A percentile compares a stretch with the other conserved stretches of the same genome.
These are phyloP conservation scores for Gymnosoma rotundatum DNA, from an alignment of 2,888 invertebrate species.

Conservation along the genomic window DNA sequence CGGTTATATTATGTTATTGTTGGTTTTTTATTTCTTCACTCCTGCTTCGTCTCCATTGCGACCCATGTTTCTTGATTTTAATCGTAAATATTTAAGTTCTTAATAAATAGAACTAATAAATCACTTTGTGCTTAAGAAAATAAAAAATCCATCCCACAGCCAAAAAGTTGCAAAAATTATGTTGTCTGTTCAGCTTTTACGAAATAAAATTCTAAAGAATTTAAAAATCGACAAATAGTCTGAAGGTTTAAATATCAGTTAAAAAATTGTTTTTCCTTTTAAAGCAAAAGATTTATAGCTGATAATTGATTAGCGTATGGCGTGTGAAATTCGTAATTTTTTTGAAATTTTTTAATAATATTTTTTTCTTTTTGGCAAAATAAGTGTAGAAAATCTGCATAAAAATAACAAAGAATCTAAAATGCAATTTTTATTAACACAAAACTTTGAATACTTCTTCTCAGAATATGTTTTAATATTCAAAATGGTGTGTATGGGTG, in stretches of 20 bases:
- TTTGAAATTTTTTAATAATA: background rate
- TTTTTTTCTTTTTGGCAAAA: background rate
- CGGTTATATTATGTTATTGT: background rate
- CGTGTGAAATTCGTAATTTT: slow-evolving; percentile 60
- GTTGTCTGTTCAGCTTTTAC: slow-evolving; percentile 14
- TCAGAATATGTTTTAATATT: too few relatives aligned
- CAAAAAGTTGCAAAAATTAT: slow-evolving; percentile 36
- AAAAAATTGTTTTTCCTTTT: slow-evolving; percentile 10
- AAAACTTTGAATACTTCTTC: too few relatives aligned
- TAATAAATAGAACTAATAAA: slow-evolving; percentile 68
- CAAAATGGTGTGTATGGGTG: too few relatives aligned
- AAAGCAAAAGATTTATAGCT: slow-evolving; percentile 53
- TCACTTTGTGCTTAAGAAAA: slow-evolving; percentile 67
- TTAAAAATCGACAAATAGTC: background rate
- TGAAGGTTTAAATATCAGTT: slow-evolving; percentile 9
- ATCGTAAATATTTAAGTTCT: slow-evolving; percentile 48
- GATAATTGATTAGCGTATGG: slow-evolving; percentile 14
- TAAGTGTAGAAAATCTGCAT: background rate
- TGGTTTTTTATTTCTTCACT: background rate
- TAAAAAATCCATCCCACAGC: background rate
- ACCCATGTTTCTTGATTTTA: slow-evolving; percentile 62
- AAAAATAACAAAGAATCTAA: too few relatives aligned
- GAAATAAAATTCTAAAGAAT: slow-evolving; percentile 35
- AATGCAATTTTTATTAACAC: too few relatives aligned
- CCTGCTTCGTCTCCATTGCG: slow-evolving; percentile 38